Evolutionary conservation across 2,797 vertebrate species (phyloP), one percentile per base, ranked within the genome.

Genomic region (Serranus cabrilla): DNA sequence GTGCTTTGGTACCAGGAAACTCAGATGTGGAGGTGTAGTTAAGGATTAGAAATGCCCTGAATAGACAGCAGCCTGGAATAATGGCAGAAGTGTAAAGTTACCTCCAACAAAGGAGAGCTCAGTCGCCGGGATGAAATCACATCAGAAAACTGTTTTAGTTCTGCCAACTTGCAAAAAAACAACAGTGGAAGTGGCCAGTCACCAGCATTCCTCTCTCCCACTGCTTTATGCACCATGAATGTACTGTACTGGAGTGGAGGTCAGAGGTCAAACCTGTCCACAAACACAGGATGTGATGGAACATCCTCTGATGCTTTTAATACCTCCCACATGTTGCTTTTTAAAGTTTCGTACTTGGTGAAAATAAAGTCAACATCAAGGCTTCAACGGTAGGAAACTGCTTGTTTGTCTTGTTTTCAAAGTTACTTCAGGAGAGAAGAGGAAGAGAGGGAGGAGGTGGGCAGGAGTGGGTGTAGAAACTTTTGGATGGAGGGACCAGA

Each of bases 211-310:
- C 67, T 71, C 27, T 62, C 67, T 84, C 73, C 62, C 50, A 84
- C 81, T 76, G 62, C 52, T 63, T 21, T 5, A 2, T 83, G 54
- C 70, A 20, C 8, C 67, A 3, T 20, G 17, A 64, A 23, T 57
- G 49, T 11, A 55, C 61, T 16, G 51, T 46, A 14, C 49, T 69
- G 45, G 7, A 54, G 51, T 0, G 9, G 52, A 47, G 75, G 66
- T 75, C 67, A 64, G 60, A 64, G 74, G 64, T 82, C 73, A 62
- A 54, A 75, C 62, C 56, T 72, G 60, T 57, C 42, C 74, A 82
- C 65, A 78, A 85, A 80, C 63, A 81, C 76, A 83, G 82, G 73
- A 86, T 43, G 73, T 80, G 63, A 82, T 68, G n/a, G 67, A 54
- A 81, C 39, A 37, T 75, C 76, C 69, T 61, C 50, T 2, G 1